phyloP scores from a whole-genome alignment of 1,140 invertebrate species.

The Lepidotrigona ventralis region DNA sequence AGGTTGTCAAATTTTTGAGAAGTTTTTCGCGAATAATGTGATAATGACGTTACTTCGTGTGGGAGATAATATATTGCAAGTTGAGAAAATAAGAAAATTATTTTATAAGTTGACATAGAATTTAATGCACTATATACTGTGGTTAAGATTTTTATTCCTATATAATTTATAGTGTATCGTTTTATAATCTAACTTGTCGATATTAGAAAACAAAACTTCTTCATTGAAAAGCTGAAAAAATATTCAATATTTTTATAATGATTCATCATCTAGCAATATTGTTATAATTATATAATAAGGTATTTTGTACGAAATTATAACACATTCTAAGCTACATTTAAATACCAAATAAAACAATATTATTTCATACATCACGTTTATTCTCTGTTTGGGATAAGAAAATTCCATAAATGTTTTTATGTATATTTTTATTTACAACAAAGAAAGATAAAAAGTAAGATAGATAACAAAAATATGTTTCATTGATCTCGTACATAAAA shows the following conservation, averaged over 20 bases:
- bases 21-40: conserved; percentile 38
- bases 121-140: neutral
- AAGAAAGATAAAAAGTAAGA: conserved; percentile 21
- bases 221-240: conserved; percentile 9
- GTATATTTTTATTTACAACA: conserved; percentile 32
- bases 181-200: conserved; percentile 30
- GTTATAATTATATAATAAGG: conserved; percentile 20
- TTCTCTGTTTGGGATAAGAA: too few species aligned
- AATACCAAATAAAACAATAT: conserved; percentile 41
- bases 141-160: conserved; percentile 25
- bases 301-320: conserved; percentile 39
- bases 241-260: conserved; percentile 48
- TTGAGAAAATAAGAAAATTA: conserved; percentile 33
- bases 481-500: conserved; percentile 20
- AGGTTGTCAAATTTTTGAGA: conserved; percentile 29
- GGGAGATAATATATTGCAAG: conserved; percentile 40
- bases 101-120: conserved; percentile 16
- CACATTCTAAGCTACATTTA: neutral
- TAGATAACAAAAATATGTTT: conserved; percentile 41
- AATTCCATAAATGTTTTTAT: neutral
- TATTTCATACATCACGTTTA: neutral
- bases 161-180: conserved; percentile 2
- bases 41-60: conserved; percentile 37
- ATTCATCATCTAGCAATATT: conserved; percentile 41
- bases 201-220: conserved; percentile 26